Evolutionary conservation across 1,140 invertebrate species (phyloP), one percentile per base, ranked within the genome.

Genomic region (Neodiprion pinetum): DNA sequence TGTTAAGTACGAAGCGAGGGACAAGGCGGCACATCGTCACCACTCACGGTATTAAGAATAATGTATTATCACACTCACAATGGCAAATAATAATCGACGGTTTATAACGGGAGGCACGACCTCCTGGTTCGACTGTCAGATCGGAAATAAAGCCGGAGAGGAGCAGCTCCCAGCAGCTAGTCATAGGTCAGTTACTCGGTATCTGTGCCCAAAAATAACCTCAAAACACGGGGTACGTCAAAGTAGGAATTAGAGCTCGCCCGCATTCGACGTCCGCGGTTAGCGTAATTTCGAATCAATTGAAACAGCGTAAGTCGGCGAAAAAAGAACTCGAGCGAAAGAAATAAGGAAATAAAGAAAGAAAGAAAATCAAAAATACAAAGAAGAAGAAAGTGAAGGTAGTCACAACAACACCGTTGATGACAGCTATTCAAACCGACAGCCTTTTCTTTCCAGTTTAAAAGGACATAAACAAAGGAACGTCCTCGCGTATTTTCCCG

Each of bases 121-220:
- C 78, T 76, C 66, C 76, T 75, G 50, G 74, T 74, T 65, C 53
- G 71, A 78, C 74, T 61, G 80, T 75, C 78, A 73, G 75, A 76
- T 71, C 73, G 17, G 75, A 80, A 84, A 82, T 85, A 85, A 85
- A 81, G 76, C 71, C 61, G 17, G 12, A 11, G 50, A 71, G 28
- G 5, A 40, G 71, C 65, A 69, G 73, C 73, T 73, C 70, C 72
- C 73, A 70, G 69, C 48, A 74, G 71, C 11, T 17, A 14, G 70
- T 80, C 80, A 70, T 82, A 83, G 84, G 84, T 85, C 84, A 85
- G 84, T 85, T 82, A 84, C 80, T 80, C 77, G 66, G 53, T 61
- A 17, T 21, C 14, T 21, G 68, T 48, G 76, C 78, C 79, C 79
- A 70, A 73, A 84, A 85, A 85, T 85, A 85, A 84, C 84, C 84